Evolutionary conservation across 1,140 invertebrate species (phyloP).

Genomic region (Yoshiicerus persimilis): DNA sequence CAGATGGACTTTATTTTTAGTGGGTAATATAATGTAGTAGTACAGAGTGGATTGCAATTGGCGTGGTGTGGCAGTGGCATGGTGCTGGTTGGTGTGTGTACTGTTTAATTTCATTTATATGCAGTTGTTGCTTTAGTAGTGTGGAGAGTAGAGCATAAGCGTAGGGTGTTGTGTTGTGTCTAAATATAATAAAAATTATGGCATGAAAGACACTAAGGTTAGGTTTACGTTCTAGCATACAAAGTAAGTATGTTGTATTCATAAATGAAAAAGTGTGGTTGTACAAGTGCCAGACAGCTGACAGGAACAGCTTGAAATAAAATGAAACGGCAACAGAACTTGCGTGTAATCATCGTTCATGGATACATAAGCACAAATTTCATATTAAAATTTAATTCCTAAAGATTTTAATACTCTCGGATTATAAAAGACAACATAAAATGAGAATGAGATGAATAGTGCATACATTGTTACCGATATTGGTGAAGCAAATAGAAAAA

Average conservation of each 20-base stretch:
- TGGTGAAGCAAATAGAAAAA: not conserved
- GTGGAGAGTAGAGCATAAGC: not conserved
- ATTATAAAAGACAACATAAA: not conserved
- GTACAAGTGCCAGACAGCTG: conserved; percentile 24
- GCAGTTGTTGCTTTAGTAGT: not conserved
- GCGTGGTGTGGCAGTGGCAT: not conserved
- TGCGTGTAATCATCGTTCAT: conserved; percentile 10
- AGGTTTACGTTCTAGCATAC: not conserved
- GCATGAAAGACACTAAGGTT: not conserved
- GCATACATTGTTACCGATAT: too few species aligned
- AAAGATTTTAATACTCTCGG: not conserved
- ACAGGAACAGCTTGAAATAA: not conserved
- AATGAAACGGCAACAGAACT: not conserved
- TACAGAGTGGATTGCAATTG: not conserved
- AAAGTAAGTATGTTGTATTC: not conserved
- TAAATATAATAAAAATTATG: not conserved
- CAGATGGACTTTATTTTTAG: too few species aligned
- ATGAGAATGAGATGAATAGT: not conserved
- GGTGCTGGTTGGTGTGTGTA: too few species aligned
- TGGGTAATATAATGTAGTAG: not conserved
- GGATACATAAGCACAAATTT: conserved; percentile 14
- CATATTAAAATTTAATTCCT: conserved; percentile 12
- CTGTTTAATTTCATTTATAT: not conserved
- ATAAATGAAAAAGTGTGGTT: conserved; percentile 4
- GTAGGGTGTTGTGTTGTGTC: not conserved